Base-by-base conservation (phyloP, 2,888 invertebrate genomes). In the Agonopterix heracliana region DNA sequence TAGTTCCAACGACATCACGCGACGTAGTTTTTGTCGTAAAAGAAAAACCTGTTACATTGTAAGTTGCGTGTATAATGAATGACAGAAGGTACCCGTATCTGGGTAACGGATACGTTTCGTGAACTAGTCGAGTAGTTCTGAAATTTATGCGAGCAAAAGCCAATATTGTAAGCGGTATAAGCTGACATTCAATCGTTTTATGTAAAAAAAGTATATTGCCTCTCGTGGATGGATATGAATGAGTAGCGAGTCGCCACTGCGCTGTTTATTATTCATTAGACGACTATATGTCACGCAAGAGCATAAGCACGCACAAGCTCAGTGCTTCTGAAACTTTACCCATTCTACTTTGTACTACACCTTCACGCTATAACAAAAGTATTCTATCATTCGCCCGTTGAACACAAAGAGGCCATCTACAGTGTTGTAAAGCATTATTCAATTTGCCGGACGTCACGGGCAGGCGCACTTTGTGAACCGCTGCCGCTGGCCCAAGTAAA, bases 251-350 rank as follows among this genome's bases (percentile, higher is more conserved):
- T 81, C 78, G 75, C 80, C 80, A 75, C 74, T 64, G 74, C 68
- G 72, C 81, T 82, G 84, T 83, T 86, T 83, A 85, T 86, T 86
- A 85, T 85, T 85, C 85, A 85, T 85, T 81, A 84, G 82, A 80
- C 78, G 83, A 75, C 71, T 74, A 76, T 79, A 76, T 76, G 81
- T 83, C 86, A 86, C 85, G 86, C 85, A 78, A 84, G 69, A 73
- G 71, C 71, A 65, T 64, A 68, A 69, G 80, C 84, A 83, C 85
- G 84, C 83, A 81, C 81, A 72, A 71, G 70, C 72, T 68, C 80
- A 69, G 71, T 68, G 78, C 71, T 78, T 78, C 82, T 79, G 71
- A 78, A 83, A 80, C 78, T 78, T 81, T 74, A 62, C 68, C 68
- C 60, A 58, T 59, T 64, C 63, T 54, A 63, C 62, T 70, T 63